These are phyloP conservation scores for Heloderma charlesbogerti DNA, from an alignment of 2,113 vertebrate genomes.

Conservation along the genomic window DNA sequence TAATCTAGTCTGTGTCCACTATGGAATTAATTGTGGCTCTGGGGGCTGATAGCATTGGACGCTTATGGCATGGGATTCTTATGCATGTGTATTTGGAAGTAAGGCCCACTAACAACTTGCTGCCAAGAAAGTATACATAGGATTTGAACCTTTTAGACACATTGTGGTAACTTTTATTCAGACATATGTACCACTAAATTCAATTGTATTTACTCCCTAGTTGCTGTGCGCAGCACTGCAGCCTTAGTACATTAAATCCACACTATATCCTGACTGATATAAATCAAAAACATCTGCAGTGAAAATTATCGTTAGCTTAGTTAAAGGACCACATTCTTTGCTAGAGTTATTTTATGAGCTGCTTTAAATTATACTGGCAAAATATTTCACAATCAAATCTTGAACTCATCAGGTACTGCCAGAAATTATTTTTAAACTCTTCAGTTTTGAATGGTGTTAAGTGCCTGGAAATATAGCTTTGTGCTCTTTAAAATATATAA, in stretches of 20 bases:
- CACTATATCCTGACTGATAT: slow-evolving; percentile 4
- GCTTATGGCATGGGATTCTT: background rate
- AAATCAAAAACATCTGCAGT: slow-evolving; percentile 22
- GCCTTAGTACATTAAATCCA: slow-evolving; percentile 9
- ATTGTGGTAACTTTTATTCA: background rate
- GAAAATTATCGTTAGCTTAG: slow-evolving; percentile 5
- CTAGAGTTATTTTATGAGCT: slow-evolving; percentile 12
- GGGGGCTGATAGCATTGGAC: too few relatives aligned
- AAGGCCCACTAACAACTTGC: background rate
- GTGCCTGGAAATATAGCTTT: background rate
- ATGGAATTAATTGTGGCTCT: background rate
- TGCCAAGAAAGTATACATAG: background rate
- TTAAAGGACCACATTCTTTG: slow-evolving; percentile 17
- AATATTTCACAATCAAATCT: slow-evolving; percentile 13
- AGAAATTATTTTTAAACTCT: background rate
- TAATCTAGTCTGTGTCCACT: background rate
- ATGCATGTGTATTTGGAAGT: background rate
- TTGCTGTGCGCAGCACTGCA: background rate
- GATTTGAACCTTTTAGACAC: background rate
- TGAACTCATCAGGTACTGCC: slow-evolving; percentile 7
- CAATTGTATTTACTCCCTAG: background rate
- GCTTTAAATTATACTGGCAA: slow-evolving; percentile 20
- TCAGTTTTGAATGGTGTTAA: background rate
- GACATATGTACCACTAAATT: background rate
- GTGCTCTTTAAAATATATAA: background rate